Evolutionary conservation across 2,888 invertebrate species (phyloP).

Genomic region (Prosopocoilus inquinatus): DNA sequence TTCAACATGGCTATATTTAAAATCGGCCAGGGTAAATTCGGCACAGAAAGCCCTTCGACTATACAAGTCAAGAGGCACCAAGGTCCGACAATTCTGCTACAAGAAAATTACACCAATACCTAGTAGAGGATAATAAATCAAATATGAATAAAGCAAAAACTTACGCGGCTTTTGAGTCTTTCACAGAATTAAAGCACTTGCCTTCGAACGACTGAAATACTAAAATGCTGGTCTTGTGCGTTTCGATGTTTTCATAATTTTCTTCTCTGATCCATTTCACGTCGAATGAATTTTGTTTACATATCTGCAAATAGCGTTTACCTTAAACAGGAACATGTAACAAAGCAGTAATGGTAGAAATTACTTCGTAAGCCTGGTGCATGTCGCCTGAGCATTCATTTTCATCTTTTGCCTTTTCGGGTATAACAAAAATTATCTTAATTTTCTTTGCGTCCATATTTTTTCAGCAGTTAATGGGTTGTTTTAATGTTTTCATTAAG

Average conservation of each 20-base stretch:
- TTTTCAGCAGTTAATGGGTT: no score
- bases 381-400: conserved; percentile 42
- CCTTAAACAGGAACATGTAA: no score
- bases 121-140: neutral
- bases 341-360: neutral
- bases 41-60: conserved; percentile 68
- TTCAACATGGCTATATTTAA: conserved; percentile 80
- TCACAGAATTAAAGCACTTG: conserved; percentile 64
- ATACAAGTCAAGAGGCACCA: conserved; percentile 75
- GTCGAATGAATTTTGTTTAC: conserved; percentile 57
- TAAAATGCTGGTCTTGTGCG: conserved; percentile 71
- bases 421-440: conserved; percentile 54
- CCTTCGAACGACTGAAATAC: conserved; percentile 79
- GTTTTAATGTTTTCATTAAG: no score
- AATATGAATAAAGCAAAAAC: conserved; percentile 44
- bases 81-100: conserved; percentile 76
- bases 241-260: conserved; percentile 53
- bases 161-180: conserved; percentile 67
- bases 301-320: conserved; percentile 31
- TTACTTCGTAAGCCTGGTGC: conserved; percentile 57
- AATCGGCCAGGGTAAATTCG: conserved; percentile 72
- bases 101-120: conserved; percentile 18
- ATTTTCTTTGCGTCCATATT: neutral
- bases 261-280: conserved; percentile 67
- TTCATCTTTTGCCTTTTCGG: conserved; percentile 51